Conservation (phyloP, 2,888 invertebrate species). For the Ectemnius lituratus region DNA sequence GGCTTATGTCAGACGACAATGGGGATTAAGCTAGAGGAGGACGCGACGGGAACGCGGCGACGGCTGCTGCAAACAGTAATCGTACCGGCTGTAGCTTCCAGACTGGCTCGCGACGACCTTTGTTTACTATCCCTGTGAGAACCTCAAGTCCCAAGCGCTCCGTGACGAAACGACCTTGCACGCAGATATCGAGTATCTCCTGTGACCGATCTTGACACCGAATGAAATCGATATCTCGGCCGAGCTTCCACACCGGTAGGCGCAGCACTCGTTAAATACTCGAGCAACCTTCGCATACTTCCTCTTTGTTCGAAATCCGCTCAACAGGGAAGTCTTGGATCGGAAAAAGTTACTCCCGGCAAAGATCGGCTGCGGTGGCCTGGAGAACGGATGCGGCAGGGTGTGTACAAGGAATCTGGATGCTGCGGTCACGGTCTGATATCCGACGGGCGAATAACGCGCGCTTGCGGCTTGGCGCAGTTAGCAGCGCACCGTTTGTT, state of each 20-base stretch:
- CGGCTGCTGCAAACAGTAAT: constrained; percentile 44
- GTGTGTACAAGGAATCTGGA: constrained; percentile 19
- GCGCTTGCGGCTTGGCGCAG: constrained; percentile 54
- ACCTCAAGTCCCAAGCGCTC: constrained; percentile 12
- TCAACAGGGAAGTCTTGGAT: too few species aligned
- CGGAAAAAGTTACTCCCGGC: not conserved
- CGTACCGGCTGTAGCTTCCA: constrained; percentile 51
- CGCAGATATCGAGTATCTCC: not conserved
- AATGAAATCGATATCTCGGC: constrained; percentile 1
- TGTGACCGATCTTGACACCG: constrained; percentile 10
- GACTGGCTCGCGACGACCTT: constrained; percentile 35
- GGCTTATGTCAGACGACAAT: constrained; percentile 74
- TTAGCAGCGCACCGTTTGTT: constrained; percentile 74
- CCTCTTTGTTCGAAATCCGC: too few species aligned
- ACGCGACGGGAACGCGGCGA: constrained; percentile 49
- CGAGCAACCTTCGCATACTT: not conserved
- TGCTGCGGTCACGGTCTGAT: constrained; percentile 22
- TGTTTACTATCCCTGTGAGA: constrained; percentile 46
- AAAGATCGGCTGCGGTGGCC: not conserved
- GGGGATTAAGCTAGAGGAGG: constrained; percentile 68
- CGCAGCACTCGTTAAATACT: not conserved
- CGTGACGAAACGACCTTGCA: constrained; percentile 6
- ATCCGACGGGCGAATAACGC: constrained; percentile 43
- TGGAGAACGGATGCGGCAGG: not conserved
- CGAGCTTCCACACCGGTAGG: not conserved